Evolutionary conservation across 1,140 invertebrate genomes (phyloP).

Genomic region (Archegozetes longisetosus): DNA sequence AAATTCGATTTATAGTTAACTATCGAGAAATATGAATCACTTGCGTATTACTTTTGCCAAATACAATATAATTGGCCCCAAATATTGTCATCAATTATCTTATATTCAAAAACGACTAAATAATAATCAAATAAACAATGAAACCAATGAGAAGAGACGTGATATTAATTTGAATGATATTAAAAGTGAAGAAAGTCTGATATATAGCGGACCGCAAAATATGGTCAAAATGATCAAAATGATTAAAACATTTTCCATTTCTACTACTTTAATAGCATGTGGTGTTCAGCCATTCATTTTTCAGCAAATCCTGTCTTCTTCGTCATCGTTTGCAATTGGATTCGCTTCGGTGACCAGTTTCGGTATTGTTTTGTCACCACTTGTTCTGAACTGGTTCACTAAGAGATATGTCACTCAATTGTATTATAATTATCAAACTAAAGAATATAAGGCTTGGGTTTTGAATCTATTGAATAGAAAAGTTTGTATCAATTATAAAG

Average conservation of each 20-base stretch:
- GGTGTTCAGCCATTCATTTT: constrained; percentile 52
- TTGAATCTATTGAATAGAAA: constrained; percentile 15
- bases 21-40: too few relatives aligned
- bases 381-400: constrained; percentile 60
- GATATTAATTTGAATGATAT: too few relatives aligned
- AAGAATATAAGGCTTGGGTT: constrained; percentile 18
- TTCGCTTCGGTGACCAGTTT: constrained; percentile 49
- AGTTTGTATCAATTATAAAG: constrained; percentile 47
- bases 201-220: constrained; percentile 49
- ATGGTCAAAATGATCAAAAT: constrained; percentile 45
- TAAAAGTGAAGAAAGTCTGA: neutral
- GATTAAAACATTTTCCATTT: constrained; percentile 63
- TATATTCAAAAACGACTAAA: too few relatives aligned
- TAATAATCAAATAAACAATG: too few relatives aligned
- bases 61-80: too few relatives aligned
- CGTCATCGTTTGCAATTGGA: constrained; percentile 38
- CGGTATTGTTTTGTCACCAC: constrained; percentile 62
- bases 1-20: too few relatives aligned
- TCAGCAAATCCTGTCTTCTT: constrained; percentile 31
- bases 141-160: too few relatives aligned
- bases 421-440: constrained; percentile 41
- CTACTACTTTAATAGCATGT: constrained; percentile 50
- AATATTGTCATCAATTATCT: too few relatives aligned
- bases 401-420: constrained; percentile 69
- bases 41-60: too few relatives aligned